Base-by-base conservation (phyloP, 2,113 vertebrate genomes). In the Callorhinus ursinus region DNA sequence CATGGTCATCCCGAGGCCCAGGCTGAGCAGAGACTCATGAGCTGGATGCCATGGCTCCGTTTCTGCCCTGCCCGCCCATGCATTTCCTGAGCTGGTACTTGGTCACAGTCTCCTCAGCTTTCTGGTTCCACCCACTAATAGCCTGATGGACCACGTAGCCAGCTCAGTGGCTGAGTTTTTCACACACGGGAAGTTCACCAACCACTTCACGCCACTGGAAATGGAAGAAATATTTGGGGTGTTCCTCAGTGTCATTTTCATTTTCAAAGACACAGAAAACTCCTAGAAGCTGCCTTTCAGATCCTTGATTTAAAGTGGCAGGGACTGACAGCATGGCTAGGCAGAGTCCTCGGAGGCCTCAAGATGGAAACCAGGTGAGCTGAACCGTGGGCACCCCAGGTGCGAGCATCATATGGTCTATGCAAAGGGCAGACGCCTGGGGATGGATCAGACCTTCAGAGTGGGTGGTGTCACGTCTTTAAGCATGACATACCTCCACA, bases 21-120 rank as follows among this genome's bases (percentile, higher is more conserved):
- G 8, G 21, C 31, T 7, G 4, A 15, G 9, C 61, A 19, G 24
- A 61, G 49, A 16, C 6, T 65, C n/a, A 1, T 0, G 13, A 36
- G 36, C 31, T 18, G 26, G 33, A 55, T 26, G 18, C 49, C n/a
- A 14, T 7, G 1, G 42, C 33, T 93, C 26, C 14, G 5, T 18
- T 36, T 77, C 33, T 2, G 24, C 61, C 57, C 33, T 15, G 0
- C 55, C 46, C 33, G 33, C 42, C 46, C 28, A 0, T 22, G 21
- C 1, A 0, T 7, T 31, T 19, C 2, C 10, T n/a, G 18, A 4
- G 19, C 31, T 59, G 0, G n/a, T n/a, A 31, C 28, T 83, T 13
- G 26, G 51, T 28, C 0, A 2, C 72, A 88, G 55, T 46, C n/a
- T 31, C 61, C 33, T 31, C 4, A 7, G 42, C 72, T 81, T 72